phyloP scores from a whole-genome alignment of 2,888 invertebrate species.

The Axea sp. region DNA sequence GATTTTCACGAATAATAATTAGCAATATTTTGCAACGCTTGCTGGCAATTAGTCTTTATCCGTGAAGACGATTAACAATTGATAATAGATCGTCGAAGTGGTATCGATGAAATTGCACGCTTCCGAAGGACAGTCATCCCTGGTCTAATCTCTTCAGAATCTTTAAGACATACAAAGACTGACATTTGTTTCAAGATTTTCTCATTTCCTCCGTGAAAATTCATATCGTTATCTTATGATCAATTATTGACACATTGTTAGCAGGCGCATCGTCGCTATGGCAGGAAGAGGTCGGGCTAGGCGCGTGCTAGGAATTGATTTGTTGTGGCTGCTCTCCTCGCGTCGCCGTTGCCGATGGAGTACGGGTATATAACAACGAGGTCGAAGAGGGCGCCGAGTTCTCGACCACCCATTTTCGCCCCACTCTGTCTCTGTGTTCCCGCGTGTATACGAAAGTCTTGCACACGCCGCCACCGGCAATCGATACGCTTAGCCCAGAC shows the following conservation, averaged over 20 bases:
- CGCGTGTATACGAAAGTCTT: constrained; percentile 47
- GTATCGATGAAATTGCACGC: no score
- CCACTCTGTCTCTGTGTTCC: constrained; percentile 28
- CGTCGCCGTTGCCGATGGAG: constrained; percentile 53
- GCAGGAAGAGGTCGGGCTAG: constrained; percentile 25
- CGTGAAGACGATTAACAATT: no score
- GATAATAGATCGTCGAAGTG: no score
- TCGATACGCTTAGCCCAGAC: constrained; percentile 61
- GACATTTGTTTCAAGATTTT: no score
- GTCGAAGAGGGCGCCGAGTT: constrained; percentile 57
- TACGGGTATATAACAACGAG: constrained; percentile 53
- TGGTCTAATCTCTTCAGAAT: no score
- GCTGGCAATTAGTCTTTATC: no score
- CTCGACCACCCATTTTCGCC: constrained; percentile 52
- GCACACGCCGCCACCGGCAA: constrained; percentile 52
- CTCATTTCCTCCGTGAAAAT: no score
- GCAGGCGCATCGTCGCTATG: constrained; percentile 10
- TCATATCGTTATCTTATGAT: constrained; percentile 11
- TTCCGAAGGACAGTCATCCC: no score
- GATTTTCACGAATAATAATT: no score
- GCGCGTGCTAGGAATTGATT: constrained; percentile 53
- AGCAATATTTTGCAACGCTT: no score
- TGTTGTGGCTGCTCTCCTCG: constrained; percentile 46
- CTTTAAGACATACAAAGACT: no score
- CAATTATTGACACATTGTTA: constrained; percentile 35